Base-by-base conservation (phyloP, 1,140 invertebrate genomes). In the Schlechtendalia chinensis region DNA sequence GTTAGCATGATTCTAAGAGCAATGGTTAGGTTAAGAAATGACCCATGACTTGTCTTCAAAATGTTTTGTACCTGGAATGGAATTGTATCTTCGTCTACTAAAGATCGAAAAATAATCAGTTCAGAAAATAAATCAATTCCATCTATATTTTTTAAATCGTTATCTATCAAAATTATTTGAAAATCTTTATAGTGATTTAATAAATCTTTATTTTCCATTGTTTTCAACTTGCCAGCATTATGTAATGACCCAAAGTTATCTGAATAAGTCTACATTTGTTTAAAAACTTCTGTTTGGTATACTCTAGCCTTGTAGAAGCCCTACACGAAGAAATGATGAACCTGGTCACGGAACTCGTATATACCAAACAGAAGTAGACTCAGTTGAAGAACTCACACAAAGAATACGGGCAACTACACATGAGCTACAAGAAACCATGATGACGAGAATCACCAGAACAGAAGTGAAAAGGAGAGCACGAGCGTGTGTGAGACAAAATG, bases 101-200 rank as follows among this genome's bases (percentile, higher is more conserved):
- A 56, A 19, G 16, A 22, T 56, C 16, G 19, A 12, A n/a, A n/a
- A n/a, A n/a, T n/a, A n/a, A n/a, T n/a, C n/a, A n/a, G n/a, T n/a
- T n/a, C n/a, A n/a, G n/a, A 58, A 58, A 58, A 58, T 58, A 24
- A 58, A 58, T 58, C 56, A 24, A 58, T 11, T 58, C 24, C 58
- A 27, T 59, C 58, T 27, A 27, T 2, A 59, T 27, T 2, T 27
- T 27, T 59, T 27, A 27, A 24, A 59, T 59, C 22, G 12, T 59
- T n/a, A 59, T 59, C 58, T 59, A 24, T 59, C 16, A 59, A 27
- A 29, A 27, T 59, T 14, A 59, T 29, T 59, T 17, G 6, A 12
- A 65, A 65, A 65, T 65, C 61, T 27, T 65, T 54, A 54, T 5
- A 54, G 53, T 54, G 53, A 19, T 54, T 54, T n/a, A 54, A 54